phyloP scores from a whole-genome alignment of 2,113 vertebrate genomes.

The Fregetta grallaria region DNA sequence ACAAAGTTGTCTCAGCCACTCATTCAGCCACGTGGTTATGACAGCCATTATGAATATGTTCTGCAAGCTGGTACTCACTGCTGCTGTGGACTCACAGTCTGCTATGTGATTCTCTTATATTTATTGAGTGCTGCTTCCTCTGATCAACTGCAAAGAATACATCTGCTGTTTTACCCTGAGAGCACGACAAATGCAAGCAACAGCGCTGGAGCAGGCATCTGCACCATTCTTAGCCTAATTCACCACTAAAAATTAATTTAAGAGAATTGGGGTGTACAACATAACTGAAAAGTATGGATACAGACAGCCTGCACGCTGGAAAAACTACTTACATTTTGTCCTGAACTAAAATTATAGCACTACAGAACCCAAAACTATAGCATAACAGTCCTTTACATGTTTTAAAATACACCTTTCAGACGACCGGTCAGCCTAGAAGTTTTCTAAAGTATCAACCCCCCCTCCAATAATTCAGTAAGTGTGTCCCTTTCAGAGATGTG shows the following conservation, averaged over 20 bases:
- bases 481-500: neutral
- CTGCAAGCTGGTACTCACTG: neutral
- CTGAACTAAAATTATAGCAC: neutral
- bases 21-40: neutral
- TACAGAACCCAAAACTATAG: neutral
- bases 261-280: neutral
- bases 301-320: neutral
- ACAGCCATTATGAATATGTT: conserved; percentile 9
- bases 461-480: neutral
- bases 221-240: neutral
- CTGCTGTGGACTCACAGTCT: neutral
- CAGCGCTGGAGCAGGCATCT: neutral
- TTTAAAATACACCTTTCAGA: neutral
- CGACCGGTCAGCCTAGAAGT: neutral
- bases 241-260: neutral
- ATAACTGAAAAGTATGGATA: neutral
- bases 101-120: neutral
- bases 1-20: neutral
- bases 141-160: neutral
- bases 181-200: neutral
- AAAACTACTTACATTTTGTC: neutral
- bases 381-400: neutral
- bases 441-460: accelerated
- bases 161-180: neutral
- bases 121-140: neutral